Evolutionary conservation across 2,888 invertebrate genomes (phyloP).

Genomic region (Chesias legatella): DNA sequence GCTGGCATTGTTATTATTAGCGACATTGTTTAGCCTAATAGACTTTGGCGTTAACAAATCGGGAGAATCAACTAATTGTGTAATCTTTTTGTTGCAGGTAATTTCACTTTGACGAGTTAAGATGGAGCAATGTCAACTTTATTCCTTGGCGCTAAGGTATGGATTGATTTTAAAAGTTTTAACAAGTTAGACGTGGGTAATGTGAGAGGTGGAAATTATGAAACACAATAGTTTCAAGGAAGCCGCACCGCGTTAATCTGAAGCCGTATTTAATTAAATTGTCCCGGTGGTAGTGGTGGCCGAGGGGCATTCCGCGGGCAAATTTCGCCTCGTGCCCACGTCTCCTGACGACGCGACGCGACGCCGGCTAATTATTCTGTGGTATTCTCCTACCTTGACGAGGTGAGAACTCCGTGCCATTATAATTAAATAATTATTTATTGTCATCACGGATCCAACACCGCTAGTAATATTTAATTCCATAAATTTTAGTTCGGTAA

Average conservation of each 20-base stretch:
- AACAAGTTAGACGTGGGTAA: slow-evolving; percentile 26
- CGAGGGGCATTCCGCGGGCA: slow-evolving; percentile 58
- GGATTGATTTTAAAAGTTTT: slow-evolving; percentile 24
- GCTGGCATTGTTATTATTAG: slow-evolving; percentile 69
- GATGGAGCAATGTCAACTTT: slow-evolving; percentile 29
- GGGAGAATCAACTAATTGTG: slow-evolving; percentile 58
- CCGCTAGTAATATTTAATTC: slow-evolving; percentile 1
- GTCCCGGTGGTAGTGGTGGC: slow-evolving; percentile 55
- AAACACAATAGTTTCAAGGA: slow-evolving; percentile 72
- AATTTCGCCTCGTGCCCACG: slow-evolving; percentile 51
- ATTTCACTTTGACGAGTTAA: slow-evolving; percentile 40
- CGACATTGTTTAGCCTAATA: slow-evolving; percentile 69
- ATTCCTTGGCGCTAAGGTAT: slow-evolving; percentile 28
- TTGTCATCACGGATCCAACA: neutral
- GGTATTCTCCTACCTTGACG: slow-evolving; percentile 28
- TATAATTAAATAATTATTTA: slow-evolving; percentile 1
- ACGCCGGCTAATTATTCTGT: slow-evolving; percentile 21
- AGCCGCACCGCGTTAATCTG: slow-evolving; percentile 74
- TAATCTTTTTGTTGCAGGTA: slow-evolving; percentile 74
- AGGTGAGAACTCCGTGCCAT: slow-evolving; percentile 35
- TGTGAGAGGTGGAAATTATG: slow-evolving; percentile 58
- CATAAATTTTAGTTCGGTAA: neutral
- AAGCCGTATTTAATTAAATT: slow-evolving; percentile 80
- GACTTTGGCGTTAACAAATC: slow-evolving; percentile 66
- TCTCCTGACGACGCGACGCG: slow-evolving; percentile 36